Base-by-base conservation (phyloP, 2,113 vertebrate genomes). In the Panurus biarmicus region DNA sequence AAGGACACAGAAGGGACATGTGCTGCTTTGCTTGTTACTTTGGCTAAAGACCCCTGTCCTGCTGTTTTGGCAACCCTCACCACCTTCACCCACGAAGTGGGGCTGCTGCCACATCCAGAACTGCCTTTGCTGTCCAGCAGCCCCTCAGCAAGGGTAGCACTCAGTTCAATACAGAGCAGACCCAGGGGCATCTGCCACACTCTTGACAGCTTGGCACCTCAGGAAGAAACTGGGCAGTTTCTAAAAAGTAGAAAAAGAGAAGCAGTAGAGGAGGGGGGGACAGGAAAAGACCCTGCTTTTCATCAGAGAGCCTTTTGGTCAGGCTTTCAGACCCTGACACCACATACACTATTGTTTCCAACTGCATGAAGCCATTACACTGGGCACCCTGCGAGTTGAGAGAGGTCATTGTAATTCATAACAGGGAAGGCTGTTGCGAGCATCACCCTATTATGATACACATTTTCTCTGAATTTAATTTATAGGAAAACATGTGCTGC, bases 401-500 rank as follows among this genome's bases (percentile, higher is more conserved):
- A 87, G 74, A 67, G 92, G 93, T 95, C 93, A 86, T 90, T 96
- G 94, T 75, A 92, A 97, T 94, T 95, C 82, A 28, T 81, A 90
- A 86, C 72, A 71, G 60, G 56, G 82, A 90, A 90, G 90, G 87
- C 92, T 90, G 87, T 86, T 95, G 85, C 2, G 40, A 94, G 93
- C 83, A 86, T 95, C 82, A 64, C 93, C 90, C 92, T 84, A 94
- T 96, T 95, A 96, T 51, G 85, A 93, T 78, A 95, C 93, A 83
- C 87, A 84, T 95, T 95, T 95, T 91, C 93, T 91, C 90, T 67
- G 95, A 90, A 94, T 96, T 95, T 96, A 97, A 96, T 96, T 96
- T 95, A 95, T 91, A 95, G 69, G 60, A 85, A 94, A 96, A 95
- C 94, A 95, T 80, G 91, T 90, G 93, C 80, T 79, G 92, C 88